Evolutionary conservation across 1,140 invertebrate genomes (phyloP).

Genomic region (Onthophagus taurus): DNA sequence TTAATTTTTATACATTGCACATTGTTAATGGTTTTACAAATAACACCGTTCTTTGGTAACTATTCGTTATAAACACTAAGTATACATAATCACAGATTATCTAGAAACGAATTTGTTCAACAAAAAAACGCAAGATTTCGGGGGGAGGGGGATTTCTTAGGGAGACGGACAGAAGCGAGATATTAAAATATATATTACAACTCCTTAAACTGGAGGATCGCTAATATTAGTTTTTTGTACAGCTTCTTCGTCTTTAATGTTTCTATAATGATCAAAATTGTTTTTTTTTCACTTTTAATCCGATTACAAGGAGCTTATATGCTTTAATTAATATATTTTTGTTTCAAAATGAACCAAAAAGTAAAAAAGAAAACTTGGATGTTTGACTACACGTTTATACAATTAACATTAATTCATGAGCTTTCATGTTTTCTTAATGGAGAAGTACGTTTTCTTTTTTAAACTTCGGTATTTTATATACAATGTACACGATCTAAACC

Average conservation of each 20-base stretch:
- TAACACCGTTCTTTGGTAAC: conserved; percentile 21
- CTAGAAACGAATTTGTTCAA: conserved; percentile 26
- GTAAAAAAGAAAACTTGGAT: conserved; percentile 8
- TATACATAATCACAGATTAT: conserved; percentile 34
- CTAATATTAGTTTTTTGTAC: conserved; percentile 19
- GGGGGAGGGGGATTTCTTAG: too few relatives aligned
- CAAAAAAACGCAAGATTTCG: conserved; percentile 15
- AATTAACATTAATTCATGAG: conserved; percentile 9
- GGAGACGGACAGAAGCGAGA: conserved; percentile 22
- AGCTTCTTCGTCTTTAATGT: background rate
- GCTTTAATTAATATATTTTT: background rate
- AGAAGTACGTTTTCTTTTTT: too few relatives aligned
- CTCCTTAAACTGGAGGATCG: conserved; percentile 22
- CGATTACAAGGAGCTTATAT: background rate
- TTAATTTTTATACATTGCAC: conserved; percentile 14
- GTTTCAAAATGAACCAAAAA: conserved; percentile 4
- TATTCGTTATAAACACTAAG: conserved; percentile 28
- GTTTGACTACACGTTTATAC: conserved; percentile 11
- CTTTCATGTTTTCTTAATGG: too few relatives aligned
- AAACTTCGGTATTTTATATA: too few relatives aligned
- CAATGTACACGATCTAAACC: conserved; percentile 9
- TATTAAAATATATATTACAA: conserved; percentile 26
- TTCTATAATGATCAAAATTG: background rate
- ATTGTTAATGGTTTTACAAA: conserved; percentile 17
- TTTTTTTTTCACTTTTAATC: too few relatives aligned